A percentile compares a stretch with the other conserved stretches of the same genome.
Conservation (phyloP, 2,113 vertebrate genomes). For the Ceratotherium simum region DNA sequence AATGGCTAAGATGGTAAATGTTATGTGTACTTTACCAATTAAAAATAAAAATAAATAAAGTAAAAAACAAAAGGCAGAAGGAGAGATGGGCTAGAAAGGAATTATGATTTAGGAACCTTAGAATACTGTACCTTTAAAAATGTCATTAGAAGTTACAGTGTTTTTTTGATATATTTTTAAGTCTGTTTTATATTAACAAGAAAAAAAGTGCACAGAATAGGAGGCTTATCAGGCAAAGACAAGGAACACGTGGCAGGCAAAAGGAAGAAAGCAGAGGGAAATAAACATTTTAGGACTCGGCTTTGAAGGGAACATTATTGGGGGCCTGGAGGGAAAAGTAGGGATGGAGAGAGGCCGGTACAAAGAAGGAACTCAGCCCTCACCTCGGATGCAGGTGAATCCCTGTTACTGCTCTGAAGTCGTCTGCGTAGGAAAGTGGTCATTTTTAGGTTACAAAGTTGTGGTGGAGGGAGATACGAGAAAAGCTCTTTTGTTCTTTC, state of each 20-base stretch:
- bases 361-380: not conserved
- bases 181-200: not conserved
- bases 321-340: too few species aligned
- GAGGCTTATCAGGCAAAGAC: not conserved
- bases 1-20: not conserved
- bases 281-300: not conserved
- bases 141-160: not conserved
- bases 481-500: not conserved
- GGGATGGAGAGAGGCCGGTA: not conserved
- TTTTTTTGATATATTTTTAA: not conserved
- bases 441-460: not conserved
- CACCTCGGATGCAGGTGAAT: not conserved
- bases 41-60: not conserved
- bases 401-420: not conserved
- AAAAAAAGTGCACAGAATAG: not conserved
- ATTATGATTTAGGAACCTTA: not conserved
- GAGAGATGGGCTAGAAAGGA: not conserved
- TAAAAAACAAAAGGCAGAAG: not conserved
- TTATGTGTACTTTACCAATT: not conserved
- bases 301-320: not conserved
- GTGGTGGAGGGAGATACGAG: not conserved
- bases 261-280: not conserved
- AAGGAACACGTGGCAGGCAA: not conserved
- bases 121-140: not conserved
- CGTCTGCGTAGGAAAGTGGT: too few species aligned